These are phyloP conservation scores for Burhinus oedicnemus DNA, from an alignment of 2,113 vertebrate genomes.

Conservation along the genomic window DNA sequence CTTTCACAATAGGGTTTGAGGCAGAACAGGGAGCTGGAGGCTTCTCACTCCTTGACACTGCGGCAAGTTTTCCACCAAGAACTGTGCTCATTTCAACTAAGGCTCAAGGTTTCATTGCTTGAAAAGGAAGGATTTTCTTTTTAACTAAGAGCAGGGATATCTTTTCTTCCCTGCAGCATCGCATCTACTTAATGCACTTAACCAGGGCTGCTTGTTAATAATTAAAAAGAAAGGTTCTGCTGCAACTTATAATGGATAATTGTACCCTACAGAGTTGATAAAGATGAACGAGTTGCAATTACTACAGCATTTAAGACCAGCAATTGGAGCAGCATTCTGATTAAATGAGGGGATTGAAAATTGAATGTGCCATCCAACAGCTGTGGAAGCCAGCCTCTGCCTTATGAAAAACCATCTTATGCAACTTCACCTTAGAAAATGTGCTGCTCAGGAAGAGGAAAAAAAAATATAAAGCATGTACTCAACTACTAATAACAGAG, in stretches of 20 bases:
- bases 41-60: not conserved
- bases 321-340: not conserved
- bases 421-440: not conserved
- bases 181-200: not conserved
- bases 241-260: not conserved
- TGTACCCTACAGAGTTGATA: not conserved
- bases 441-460: not conserved
- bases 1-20: not conserved
- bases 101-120: not conserved
- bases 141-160: not conserved
- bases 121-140: not conserved
- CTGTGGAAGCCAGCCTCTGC: not conserved
- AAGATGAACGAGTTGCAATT: not conserved
- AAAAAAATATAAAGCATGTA: not conserved
- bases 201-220: conserved; percentile 15
- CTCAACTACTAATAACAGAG: not conserved
- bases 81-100: not conserved
- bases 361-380: accelerated
- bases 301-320: not conserved
- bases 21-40: not conserved
- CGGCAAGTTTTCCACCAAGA: not conserved
- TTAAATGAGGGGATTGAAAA: not conserved
- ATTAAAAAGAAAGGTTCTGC: conserved; percentile 24
- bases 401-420: not conserved
- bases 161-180: not conserved